A percentile compares a stretch with the other conserved stretches of the same genome.
These are phyloP conservation scores for Tachuris rubrigastra DNA, from an alignment of 2,113 vertebrate species.

Conservation along the genomic window DNA sequence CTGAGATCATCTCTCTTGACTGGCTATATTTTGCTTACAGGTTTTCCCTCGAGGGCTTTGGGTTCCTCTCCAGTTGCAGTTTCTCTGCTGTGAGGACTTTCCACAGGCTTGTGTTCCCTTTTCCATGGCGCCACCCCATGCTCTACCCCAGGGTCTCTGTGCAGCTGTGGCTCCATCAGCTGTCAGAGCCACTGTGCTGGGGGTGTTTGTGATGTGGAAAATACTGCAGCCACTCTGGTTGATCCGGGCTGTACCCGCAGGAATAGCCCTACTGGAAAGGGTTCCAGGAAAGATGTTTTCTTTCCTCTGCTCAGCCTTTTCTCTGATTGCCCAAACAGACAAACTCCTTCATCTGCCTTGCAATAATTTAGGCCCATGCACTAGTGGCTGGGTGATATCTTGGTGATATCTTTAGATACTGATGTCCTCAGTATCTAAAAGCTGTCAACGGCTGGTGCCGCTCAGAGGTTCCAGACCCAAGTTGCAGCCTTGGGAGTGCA, in stretches of 20 bases:
- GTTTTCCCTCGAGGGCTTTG: slow-evolving; percentile 17
- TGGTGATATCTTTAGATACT: neutral
- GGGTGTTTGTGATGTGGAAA: neutral
- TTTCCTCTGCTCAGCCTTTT: neutral
- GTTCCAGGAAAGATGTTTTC: neutral
- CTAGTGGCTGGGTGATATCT: neutral
- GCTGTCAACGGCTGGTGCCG: neutral
- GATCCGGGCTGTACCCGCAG: neutral
- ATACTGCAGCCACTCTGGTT: neutral
- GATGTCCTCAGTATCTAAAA: neutral
- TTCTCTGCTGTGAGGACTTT: slow-evolving; percentile 12
- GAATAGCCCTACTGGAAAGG: neutral
- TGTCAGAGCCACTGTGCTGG: neutral
- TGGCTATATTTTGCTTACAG: neutral
- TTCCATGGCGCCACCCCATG: neutral
- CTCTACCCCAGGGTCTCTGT: neutral
- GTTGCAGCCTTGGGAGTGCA: neutral
- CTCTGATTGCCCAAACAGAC: neutral
- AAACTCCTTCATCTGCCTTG: neutral
- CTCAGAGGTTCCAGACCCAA: neutral
- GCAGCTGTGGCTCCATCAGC: slow-evolving; percentile 48
- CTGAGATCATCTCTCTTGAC: neutral
- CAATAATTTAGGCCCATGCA: neutral
- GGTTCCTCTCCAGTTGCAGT: neutral
- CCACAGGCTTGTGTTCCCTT: neutral